These are phyloP conservation scores for Sparus aurata DNA, from an alignment of 2,797 vertebrate species.

Conservation along the genomic window DNA sequence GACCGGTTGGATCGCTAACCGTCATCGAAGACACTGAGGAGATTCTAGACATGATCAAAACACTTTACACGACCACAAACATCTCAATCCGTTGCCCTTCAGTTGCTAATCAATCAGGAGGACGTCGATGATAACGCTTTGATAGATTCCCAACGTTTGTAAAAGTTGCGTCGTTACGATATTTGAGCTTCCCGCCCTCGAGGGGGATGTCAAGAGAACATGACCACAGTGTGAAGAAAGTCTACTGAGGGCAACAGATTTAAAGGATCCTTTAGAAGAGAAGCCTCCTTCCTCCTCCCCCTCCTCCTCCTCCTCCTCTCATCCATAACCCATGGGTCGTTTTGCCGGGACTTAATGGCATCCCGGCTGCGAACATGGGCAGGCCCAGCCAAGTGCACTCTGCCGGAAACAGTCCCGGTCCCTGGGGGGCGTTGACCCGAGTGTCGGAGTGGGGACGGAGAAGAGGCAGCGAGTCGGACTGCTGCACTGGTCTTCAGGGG, in stretches of 20 bases:
- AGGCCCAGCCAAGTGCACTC: conserved; percentile 69
- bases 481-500: conserved; percentile 38
- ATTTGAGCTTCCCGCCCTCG: no score
- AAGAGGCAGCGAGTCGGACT: conserved; percentile 28
- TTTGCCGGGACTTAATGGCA: conserved; percentile 70
- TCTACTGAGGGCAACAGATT: conserved; percentile 24
- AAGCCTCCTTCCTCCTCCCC: neutral
- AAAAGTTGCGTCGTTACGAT: no score
- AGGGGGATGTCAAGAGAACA: no score
- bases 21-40: no score
- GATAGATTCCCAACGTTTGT: no score
- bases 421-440: conserved; percentile 42
- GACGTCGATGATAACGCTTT: no score
- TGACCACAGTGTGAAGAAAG: neutral
- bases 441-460: conserved; percentile 52
- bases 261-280: conserved; percentile 20
- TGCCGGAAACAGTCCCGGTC: conserved; percentile 63
- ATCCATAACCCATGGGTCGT: conserved; percentile 58
- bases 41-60: no score
- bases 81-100: no score
- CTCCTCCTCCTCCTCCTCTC: conserved; percentile 37
- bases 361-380: conserved; percentile 75
- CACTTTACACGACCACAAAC: no score
- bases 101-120: no score
- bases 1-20: no score